phyloP scores from a whole-genome alignment of 2,888 invertebrate genomes.

The Cybosia mesomella region DNA sequence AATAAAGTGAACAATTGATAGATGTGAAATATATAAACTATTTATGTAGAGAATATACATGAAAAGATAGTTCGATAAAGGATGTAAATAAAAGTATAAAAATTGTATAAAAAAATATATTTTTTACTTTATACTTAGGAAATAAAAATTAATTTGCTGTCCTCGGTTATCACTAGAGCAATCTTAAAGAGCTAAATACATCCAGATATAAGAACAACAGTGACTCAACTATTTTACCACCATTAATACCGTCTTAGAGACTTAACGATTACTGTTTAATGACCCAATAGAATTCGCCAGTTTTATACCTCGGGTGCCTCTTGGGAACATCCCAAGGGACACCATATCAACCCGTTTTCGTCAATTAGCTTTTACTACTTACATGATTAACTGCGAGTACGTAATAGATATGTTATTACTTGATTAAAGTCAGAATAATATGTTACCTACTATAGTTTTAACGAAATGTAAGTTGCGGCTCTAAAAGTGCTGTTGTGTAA shows the following conservation, averaged over 20 bases:
- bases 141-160: too few species aligned
- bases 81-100: too few species aligned
- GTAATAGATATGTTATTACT: constrained; percentile 9
- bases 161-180: neutral
- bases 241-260: constrained; percentile 35
- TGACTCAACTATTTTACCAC: constrained; percentile 19
- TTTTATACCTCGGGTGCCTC: constrained; percentile 13
- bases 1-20: too few species aligned
- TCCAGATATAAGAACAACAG: neutral
- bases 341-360: constrained; percentile 34
- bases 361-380: constrained; percentile 45
- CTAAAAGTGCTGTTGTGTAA: neutral
- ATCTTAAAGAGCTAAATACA: neutral
- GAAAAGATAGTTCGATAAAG: too few species aligned
- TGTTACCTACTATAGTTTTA: neutral
- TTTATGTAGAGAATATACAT: too few species aligned
- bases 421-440: neutral
- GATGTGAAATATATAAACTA: too few species aligned
- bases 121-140: too few species aligned
- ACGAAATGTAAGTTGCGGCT: neutral
- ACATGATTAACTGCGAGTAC: constrained; percentile 28
- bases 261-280: constrained; percentile 43
- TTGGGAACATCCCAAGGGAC: constrained; percentile 34
- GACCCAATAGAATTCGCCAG: constrained; percentile 26
- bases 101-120: too few species aligned